phyloP scores from a whole-genome alignment of 2,888 invertebrate genomes.

The Scaptomyza polygonia region DNA sequence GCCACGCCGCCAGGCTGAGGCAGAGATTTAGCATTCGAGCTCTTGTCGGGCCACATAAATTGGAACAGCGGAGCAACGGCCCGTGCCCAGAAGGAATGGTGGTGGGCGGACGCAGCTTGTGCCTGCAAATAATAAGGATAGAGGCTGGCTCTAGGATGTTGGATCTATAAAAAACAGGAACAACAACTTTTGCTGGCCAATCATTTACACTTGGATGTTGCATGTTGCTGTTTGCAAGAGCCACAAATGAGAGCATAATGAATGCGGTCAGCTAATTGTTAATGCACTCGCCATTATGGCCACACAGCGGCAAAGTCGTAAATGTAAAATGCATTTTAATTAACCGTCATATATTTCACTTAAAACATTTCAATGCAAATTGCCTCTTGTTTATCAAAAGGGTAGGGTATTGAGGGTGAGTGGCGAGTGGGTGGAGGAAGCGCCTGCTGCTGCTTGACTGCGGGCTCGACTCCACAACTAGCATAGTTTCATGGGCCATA shows the following conservation, averaged over 20 bases:
- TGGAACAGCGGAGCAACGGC: conserved; percentile 23
- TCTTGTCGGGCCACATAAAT: conserved; percentile 79
- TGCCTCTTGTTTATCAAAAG: conserved; percentile 7
- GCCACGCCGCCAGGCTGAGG: conserved; percentile 69
- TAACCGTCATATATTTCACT: conserved; percentile 76
- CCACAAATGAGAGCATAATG: conserved; percentile 60
- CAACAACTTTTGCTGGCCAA: conserved; percentile 9
- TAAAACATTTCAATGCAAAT: conserved; percentile 79
- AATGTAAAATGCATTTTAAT: conserved; percentile 81
- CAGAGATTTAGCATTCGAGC: conserved; percentile 78
- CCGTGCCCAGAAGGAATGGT: conserved; percentile 66
- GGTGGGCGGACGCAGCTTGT: conserved; percentile 68
- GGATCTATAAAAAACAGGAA: conserved; percentile 16
- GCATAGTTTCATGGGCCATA: conserved; percentile 39
- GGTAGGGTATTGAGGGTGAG: not conserved
- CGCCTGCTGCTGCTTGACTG: conserved; percentile 9
- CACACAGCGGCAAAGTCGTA: conserved; percentile 59
- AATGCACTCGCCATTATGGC: conserved; percentile 73
- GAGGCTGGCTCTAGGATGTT: conserved; percentile 61
- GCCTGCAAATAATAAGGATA: conserved; percentile 30
- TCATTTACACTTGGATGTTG: conserved; percentile 23
- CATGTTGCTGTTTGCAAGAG: conserved; percentile 34
- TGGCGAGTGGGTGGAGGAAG: not conserved
- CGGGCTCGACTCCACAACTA: conserved; percentile 29
- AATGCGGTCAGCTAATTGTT: conserved; percentile 78